Percentiles rank a stretch among this genome's conserved stretches.
Conservation (phyloP, 2,113 vertebrate species). For the Capreolus pygargus region DNA sequence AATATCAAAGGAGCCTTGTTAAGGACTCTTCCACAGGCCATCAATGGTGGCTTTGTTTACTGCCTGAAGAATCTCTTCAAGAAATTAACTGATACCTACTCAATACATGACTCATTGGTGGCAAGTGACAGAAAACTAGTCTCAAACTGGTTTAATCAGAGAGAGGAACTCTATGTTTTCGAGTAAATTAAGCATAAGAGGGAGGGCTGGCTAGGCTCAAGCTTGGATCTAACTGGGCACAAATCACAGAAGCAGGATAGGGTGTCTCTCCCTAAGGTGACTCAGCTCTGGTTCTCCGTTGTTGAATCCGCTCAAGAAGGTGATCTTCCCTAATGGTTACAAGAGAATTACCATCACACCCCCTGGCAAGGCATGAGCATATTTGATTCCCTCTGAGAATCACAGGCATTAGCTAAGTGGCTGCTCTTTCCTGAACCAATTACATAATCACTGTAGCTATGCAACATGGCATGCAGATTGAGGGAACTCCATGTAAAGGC, state of each 20-base stretch:
- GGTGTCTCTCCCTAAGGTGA: not conserved
- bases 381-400: not conserved
- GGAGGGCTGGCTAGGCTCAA: not conserved
- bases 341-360: not conserved
- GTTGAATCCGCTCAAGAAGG: not conserved
- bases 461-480: not conserved
- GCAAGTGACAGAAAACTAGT: constrained; percentile 54
- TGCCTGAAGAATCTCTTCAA: constrained; percentile 67
- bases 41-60: constrained; percentile 64
- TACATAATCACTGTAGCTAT: not conserved
- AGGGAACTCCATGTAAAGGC: not conserved
- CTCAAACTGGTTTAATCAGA: constrained; percentile 20
- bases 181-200: not conserved
- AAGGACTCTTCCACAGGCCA: constrained; percentile 55
- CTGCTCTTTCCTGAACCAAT: not conserved
- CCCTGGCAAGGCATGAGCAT: not conserved
- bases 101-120: constrained; percentile 42
- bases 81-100: constrained; percentile 60
- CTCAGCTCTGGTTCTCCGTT: not conserved
- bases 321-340: too few species aligned
- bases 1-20: constrained; percentile 47
- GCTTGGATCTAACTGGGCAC: not conserved
- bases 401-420: not conserved
- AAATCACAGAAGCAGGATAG: not conserved
- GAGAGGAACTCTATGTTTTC: not conserved